Evolutionary conservation across 2,888 invertebrate species (phyloP).

Genomic region (Sphaeridia pumilis): DNA sequence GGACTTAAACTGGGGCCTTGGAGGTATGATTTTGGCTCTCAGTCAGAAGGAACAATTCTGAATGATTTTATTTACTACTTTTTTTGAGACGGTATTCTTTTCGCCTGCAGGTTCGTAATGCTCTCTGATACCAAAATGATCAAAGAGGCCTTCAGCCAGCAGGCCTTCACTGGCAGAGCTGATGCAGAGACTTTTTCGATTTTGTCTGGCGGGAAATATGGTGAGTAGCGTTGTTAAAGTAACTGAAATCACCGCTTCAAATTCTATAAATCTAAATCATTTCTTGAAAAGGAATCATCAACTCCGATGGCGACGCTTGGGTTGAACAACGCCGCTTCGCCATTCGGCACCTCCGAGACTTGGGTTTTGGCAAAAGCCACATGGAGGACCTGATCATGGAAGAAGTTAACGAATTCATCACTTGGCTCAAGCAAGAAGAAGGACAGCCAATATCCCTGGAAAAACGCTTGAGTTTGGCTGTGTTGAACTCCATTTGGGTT

Average conservation of each 20-base stretch:
- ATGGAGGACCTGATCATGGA: slow-evolving; percentile 2
- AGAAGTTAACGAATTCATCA: neutral
- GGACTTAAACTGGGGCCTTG: neutral
- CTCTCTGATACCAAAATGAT: slow-evolving; percentile 9
- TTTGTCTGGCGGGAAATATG: neutral
- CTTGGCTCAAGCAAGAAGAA: neutral
- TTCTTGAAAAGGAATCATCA: neutral
- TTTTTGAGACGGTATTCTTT: too few species aligned
- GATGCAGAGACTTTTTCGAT: slow-evolving; percentile 4
- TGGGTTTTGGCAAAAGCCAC: slow-evolving; percentile 1
- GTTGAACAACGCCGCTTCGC: neutral
- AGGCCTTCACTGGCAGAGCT: slow-evolving; percentile 4
- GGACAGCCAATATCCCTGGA: neutral
- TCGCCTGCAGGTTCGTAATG: neutral
- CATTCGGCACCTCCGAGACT: neutral
- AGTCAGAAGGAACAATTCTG: neutral
- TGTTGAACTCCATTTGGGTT: neutral
- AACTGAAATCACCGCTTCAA: neutral
- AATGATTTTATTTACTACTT: neutral
- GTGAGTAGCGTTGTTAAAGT: neutral
- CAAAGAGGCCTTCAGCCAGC: slow-evolving; percentile 6
- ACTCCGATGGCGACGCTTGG: neutral
- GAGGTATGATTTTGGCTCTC: neutral
- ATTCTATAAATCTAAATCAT: neutral
- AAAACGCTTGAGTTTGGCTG: neutral